Conservation (phyloP, 2,113 vertebrate species). For the Equus quagga region DNA sequence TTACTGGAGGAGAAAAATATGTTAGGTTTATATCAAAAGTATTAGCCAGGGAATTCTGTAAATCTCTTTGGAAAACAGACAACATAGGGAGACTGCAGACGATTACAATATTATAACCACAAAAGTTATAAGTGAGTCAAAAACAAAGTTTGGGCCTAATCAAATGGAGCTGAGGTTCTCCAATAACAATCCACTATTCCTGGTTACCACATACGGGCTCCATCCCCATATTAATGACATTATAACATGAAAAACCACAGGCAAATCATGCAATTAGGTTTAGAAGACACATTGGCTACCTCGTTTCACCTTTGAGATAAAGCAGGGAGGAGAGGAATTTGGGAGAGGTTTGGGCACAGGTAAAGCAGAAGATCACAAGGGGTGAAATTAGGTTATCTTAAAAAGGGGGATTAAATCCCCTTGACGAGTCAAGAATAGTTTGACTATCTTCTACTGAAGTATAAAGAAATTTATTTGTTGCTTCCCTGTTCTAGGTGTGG, state of each 20-base stretch:
- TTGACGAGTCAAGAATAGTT: background rate
- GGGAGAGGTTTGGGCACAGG: background rate
- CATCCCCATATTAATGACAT: background rate
- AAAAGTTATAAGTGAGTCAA: background rate
- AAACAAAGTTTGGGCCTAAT: background rate
- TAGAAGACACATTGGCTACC: background rate
- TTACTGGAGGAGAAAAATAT: background rate
- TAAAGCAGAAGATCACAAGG: background rate
- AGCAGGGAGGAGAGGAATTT: background rate
- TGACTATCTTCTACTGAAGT: background rate
- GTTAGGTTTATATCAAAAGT: background rate
- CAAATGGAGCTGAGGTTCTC: background rate
- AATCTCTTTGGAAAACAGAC: background rate
- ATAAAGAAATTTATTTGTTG: background rate
- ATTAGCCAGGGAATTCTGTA: background rate
- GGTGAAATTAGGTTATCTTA: background rate
- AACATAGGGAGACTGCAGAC: background rate
- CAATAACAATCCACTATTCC: background rate
- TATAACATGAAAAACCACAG: background rate
- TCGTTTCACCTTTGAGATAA: background rate
- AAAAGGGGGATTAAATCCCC: background rate
- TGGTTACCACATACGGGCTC: background rate
- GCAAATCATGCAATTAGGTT: background rate
- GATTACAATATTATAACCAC: background rate
- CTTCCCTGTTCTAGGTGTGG: background rate